Evolutionary conservation across 2,888 invertebrate species (phyloP), one percentile per base, ranked within the genome.

Genomic region (Laothoe populi): DNA sequence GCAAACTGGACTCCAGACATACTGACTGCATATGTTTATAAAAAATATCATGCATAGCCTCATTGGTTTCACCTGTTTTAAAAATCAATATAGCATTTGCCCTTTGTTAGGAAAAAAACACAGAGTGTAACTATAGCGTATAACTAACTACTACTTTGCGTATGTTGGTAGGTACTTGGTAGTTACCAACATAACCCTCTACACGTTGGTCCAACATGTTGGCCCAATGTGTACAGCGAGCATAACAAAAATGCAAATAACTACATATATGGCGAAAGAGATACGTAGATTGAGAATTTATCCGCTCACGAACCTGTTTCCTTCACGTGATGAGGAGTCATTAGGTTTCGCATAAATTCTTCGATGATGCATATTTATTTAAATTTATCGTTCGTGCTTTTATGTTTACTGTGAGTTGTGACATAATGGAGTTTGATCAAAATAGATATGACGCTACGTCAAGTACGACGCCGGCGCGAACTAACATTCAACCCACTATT

Each of bases 391-490:
- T 31, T 26, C 7, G n/a, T 13, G 13, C n/a, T 24, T 24, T 35
- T 44, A 19, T 44, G 44, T 19, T 19, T 19, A 19, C 8, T 44
- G 44, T 44, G 44, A 44, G 19, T 35, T 35, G 35, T 53, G 53
- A 35, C 53, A 53, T 35, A 19, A 46, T 46, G 46, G 11, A 7
- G 10, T 19, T 35, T 19, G 53, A 53, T 53, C 31, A 35, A 53
- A 53, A 53, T 53, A 53, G 53, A 53, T 35, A 53, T 53, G 53
- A 53, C 53, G 53, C 35, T 11, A 19, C 35, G 35, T 44, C 19
- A 31, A 19, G 53, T 35, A 53, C 46, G 10, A 5, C 16, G 49
- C 16, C 49, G 35, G 35, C 53, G 53, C 31, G 53, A 53, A 19
- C 53, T 35, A 53, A 53, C 35, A 53, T 19, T 31, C 53, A 19